These are phyloP conservation scores for Lissocephala sabroskyi DNA, from an alignment of 2,888 invertebrate species.

Conservation along the genomic window DNA sequence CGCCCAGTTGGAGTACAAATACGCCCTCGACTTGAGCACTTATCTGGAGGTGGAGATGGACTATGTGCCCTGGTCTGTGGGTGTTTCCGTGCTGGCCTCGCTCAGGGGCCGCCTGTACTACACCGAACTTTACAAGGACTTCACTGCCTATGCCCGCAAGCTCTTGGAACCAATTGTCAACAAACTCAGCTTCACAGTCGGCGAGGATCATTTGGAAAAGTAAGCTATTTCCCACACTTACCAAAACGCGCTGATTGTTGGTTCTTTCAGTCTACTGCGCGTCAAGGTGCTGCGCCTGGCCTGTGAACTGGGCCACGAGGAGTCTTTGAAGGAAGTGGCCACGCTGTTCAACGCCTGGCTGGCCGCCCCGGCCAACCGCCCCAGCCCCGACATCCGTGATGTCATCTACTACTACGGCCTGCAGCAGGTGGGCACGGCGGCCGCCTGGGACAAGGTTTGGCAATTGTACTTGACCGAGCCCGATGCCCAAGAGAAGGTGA, in stretches of 20 bases:
- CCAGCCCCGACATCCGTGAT: slow-evolving; percentile 79
- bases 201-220: slow-evolving; percentile 72
- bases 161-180: slow-evolving; percentile 76
- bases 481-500: slow-evolving; percentile 85
- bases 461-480: slow-evolving; percentile 80
- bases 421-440: slow-evolving; percentile 75
- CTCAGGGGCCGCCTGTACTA: slow-evolving; percentile 75
- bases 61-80: slow-evolving; percentile 86
- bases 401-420: slow-evolving; percentile 83
- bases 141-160: slow-evolving; percentile 77
- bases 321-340: slow-evolving; percentile 77
- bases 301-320: slow-evolving; percentile 76
- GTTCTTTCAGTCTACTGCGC: slow-evolving; percentile 75
- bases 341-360: slow-evolving; percentile 79
- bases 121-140: slow-evolving; percentile 74
- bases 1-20: slow-evolving; percentile 77
- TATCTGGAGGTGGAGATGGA: slow-evolving; percentile 80
- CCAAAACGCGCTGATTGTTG: slow-evolving; percentile 4
- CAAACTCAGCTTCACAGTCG: slow-evolving; percentile 78
- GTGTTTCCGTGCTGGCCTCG: slow-evolving; percentile 73
- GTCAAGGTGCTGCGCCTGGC: slow-evolving; percentile 78
- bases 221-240: too few species aligned
- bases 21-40: slow-evolving; percentile 80
- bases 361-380: slow-evolving; percentile 67
- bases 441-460: slow-evolving; percentile 85